Evolutionary conservation across 1,140 invertebrate species (phyloP).

Genomic region (Penaeus chinensis): DNA sequence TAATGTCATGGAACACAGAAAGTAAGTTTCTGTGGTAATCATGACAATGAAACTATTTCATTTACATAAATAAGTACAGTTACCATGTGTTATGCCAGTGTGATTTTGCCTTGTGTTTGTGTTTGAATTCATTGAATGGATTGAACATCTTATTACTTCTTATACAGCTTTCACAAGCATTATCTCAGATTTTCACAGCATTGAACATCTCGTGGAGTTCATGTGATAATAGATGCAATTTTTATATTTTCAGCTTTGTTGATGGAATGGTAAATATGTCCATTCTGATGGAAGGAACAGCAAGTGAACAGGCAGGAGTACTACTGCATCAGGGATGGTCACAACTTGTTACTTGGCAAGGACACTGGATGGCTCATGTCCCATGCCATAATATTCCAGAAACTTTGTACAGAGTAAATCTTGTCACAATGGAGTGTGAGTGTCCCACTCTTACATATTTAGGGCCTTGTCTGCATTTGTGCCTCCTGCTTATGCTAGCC

Average conservation of each 20-base stretch:
- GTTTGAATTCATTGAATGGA: no score
- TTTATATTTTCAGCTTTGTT: slow-evolving; percentile 13
- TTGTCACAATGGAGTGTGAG: slow-evolving; percentile 44
- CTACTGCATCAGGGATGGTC: slow-evolving; percentile 38
- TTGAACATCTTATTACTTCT: no score
- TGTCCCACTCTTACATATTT: slow-evolving; percentile 13
- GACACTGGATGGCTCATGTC: slow-evolving; percentile 37
- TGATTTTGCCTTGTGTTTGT: no score
- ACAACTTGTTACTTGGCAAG: slow-evolving; percentile 41
- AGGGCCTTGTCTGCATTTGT: slow-evolving; percentile 41
- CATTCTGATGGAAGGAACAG: slow-evolving; percentile 22
- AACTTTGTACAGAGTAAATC: slow-evolving; percentile 31
- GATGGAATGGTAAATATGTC: slow-evolving; percentile 20
- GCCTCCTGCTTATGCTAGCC: not conserved
- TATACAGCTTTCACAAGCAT: no score
- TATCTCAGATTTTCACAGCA: no score
- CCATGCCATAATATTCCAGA: slow-evolving; percentile 38
- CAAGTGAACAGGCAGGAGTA: slow-evolving; percentile 17
- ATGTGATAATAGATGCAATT: no score
- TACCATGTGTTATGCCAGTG: no score
- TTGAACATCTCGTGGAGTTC: no score
- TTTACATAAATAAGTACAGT: no score
- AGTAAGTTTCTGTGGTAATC: no score
- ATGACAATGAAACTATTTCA: no score
- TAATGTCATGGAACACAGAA: no score